Conservation (phyloP, 2,888 invertebrate species). For the Scaptomyza reducta region DNA sequence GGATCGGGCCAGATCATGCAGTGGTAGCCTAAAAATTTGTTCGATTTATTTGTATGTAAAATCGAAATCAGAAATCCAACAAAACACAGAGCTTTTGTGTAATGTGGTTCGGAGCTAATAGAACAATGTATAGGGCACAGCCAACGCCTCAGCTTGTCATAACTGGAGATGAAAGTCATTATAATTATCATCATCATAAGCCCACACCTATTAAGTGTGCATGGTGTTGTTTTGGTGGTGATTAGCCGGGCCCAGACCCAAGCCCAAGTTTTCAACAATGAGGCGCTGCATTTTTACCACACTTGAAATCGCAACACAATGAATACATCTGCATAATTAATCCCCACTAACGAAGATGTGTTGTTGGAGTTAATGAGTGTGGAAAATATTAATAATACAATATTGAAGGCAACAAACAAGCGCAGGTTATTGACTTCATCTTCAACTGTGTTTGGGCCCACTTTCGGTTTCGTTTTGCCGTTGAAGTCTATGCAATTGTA, state of each 20-base stretch:
- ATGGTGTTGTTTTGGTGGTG: slow-evolving; percentile 21
- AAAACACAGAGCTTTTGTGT: slow-evolving; percentile 48
- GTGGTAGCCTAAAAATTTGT: slow-evolving; percentile 60
- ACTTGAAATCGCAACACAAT: slow-evolving; percentile 80
- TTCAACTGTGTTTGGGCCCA: slow-evolving; percentile 26
- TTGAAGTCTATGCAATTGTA: slow-evolving; percentile 48
- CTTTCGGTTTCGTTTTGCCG: slow-evolving; percentile 50
- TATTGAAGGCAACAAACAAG: slow-evolving; percentile 74
- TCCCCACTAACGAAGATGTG: slow-evolving; percentile 76
- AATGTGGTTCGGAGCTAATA: slow-evolving; percentile 33
- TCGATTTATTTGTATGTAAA: slow-evolving; percentile 59
- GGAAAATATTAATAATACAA: slow-evolving; percentile 15
- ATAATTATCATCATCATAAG: slow-evolving; percentile 35
- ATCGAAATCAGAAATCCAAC: slow-evolving; percentile 15
- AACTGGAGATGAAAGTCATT: slow-evolving; percentile 29
- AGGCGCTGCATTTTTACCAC: slow-evolving; percentile 77
- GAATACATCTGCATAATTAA: slow-evolving; percentile 80
- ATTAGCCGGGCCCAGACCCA: slow-evolving; percentile 46
- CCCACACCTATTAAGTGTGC: slow-evolving; percentile 53
- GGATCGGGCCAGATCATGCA: slow-evolving; percentile 6
- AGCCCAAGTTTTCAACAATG: slow-evolving; percentile 52
- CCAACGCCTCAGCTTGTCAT: slow-evolving; percentile 55
- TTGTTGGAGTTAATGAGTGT: slow-evolving; percentile 69
- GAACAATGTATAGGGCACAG: slow-evolving; percentile 49
- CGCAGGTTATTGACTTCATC: slow-evolving; percentile 77